Base-by-base conservation (phyloP, 2,113 vertebrate species). In the Ptilonorhynchus violaceus region DNA sequence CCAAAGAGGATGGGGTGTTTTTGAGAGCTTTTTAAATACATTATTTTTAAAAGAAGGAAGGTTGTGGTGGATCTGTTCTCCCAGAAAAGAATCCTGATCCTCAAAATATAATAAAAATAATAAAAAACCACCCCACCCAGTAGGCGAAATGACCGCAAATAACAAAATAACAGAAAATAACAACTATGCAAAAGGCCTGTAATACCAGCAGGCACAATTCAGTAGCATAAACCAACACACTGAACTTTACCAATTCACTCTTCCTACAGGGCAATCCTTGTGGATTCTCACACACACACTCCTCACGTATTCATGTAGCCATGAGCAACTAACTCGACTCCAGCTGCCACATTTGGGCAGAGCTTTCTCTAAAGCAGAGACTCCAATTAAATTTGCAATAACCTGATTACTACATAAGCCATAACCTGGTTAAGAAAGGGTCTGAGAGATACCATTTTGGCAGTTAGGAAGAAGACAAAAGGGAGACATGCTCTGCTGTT, bases 301-400 rank as follows among this genome's bases (percentile, higher is more conserved):
- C 64, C 59, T 56, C 7, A 0, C 25, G 31, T 18, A 62, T 23
- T 89, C 28, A 3, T 2, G 47, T 19, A 78, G 64, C 89, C 91
- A 81, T 1, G 11, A 88, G 56, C 85, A 93, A 86, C 83, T 56
- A 72, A 70, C 63, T 33, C 27, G 11, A 68, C 60, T 94, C 60
- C 93, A 94, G 88, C 96, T 91, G 95, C 92, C 69, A 78, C 24
- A 0, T 58, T 78, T 73, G 37, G 76, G 86, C 64, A 79, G 73
- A 60, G 88, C 79, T 86, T 94, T 83, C 90, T 80, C 68, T 88
- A 74, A 90, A 90, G 87, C 82, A 94, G 70, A 91, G 73, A 84
- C 83, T 91, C 88, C 91, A 94, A 96, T 96, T 91, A 85, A 77
- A 94, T 96, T 94, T 85, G 64, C 89, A 92, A 75, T 96, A 96